A percentile compares a stretch with the other conserved stretches of the same genome.
Evolutionary conservation across 2,113 vertebrate genomes (phyloP).

Genomic region (Platichthys stellatus): DNA sequence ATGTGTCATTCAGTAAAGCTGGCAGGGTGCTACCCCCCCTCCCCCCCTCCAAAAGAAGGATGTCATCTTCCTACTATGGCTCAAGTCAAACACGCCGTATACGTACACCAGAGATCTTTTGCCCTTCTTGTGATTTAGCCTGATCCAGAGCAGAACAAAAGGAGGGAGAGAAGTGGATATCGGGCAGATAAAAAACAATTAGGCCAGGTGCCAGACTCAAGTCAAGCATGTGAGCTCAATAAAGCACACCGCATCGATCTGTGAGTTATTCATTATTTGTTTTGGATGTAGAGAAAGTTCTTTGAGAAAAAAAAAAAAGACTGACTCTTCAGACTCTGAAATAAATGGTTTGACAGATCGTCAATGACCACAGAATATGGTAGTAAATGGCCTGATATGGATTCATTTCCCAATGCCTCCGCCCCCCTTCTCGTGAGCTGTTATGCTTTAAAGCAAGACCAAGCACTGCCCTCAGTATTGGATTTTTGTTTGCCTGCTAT

Average conservation of each 20-base stretch:
- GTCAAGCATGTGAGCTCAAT: conserved; percentile 69
- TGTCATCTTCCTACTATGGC: conserved; percentile 12
- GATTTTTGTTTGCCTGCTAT: conserved; percentile 64
- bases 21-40: conserved; percentile 15
- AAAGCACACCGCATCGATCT: conserved; percentile 73
- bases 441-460: conserved; percentile 69
- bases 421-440: conserved; percentile 38
- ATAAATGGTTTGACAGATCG: conserved; percentile 74
- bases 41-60: conserved; percentile 38
- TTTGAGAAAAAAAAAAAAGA: conserved; percentile 53
- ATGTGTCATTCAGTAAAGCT: conserved; percentile 45
- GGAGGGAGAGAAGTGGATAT: conserved; percentile 38
- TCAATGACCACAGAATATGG: conserved; percentile 76
- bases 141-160: conserved; percentile 54
- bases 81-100: conserved; percentile 14
- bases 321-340: conserved; percentile 53
- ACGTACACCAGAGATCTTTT: conserved; percentile 3
- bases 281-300: conserved; percentile 77
- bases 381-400: conserved; percentile 75
- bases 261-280: conserved; percentile 76
- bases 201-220: conserved; percentile 68
- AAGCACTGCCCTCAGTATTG: conserved; percentile 64
- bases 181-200: conserved; percentile 64
- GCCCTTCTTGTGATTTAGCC: conserved; percentile 37
- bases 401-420: conserved; percentile 61